phyloP scores from a whole-genome alignment of 2,888 invertebrate genomes.

The Agrilus biguttatus region DNA sequence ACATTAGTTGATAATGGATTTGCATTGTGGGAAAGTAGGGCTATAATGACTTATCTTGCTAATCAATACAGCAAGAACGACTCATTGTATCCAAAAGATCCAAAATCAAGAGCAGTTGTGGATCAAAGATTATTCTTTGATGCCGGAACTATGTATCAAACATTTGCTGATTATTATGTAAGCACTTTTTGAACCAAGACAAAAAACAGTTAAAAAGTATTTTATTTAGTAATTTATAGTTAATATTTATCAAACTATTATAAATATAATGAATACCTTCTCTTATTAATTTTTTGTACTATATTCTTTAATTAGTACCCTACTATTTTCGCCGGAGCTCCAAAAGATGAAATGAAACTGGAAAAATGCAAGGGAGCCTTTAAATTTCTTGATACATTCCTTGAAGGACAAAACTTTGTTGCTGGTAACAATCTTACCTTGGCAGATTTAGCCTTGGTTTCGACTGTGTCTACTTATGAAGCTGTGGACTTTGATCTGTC shows the following conservation, averaged over 20 bases:
- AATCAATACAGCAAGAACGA: constrained; percentile 70
- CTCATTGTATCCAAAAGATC: constrained; percentile 61
- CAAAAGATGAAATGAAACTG: constrained; percentile 46
- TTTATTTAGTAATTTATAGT: background rate
- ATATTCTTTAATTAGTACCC: constrained; percentile 18
- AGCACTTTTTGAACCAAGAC: constrained; percentile 23
- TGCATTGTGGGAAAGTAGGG: constrained; percentile 70
- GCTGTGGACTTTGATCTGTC: constrained; percentile 47
- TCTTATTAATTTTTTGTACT: too few relatives aligned
- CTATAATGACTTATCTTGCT: constrained; percentile 66
- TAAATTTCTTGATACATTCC: constrained; percentile 53
- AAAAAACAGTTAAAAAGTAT: background rate
- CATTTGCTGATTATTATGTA: constrained; percentile 59
- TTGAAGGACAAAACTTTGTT: constrained; percentile 52
- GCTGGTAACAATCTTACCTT: constrained; percentile 62
- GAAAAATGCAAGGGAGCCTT: constrained; percentile 55
- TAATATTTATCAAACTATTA: background rate
- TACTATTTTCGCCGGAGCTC: constrained; percentile 30
- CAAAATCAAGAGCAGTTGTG: constrained; percentile 58
- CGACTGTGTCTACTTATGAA: constrained; percentile 55
- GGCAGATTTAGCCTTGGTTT: constrained; percentile 59
- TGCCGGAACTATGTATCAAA: constrained; percentile 56
- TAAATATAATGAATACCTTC: too few relatives aligned
- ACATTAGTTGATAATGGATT: constrained; percentile 74
- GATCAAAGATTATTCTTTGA: constrained; percentile 73